A percentile compares a stretch with the other conserved stretches of the same genome.
Conservation (phyloP, 1,140 invertebrate genomes). For the Eueides isabella region DNA sequence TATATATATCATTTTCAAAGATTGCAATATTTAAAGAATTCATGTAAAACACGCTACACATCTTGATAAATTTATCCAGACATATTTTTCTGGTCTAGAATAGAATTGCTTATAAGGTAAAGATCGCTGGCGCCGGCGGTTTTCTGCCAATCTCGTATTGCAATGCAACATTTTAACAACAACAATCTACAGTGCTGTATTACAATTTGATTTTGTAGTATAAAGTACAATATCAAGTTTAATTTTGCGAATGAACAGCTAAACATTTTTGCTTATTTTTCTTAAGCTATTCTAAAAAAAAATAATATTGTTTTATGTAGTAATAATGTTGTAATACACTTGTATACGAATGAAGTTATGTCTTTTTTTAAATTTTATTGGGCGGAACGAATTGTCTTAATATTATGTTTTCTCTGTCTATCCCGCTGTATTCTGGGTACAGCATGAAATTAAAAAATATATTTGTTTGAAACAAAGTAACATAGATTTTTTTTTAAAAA, state of each 20-base stretch:
- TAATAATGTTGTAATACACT: no score
- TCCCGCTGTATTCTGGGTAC: not conserved
- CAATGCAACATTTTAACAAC: slow-evolving; percentile 9
- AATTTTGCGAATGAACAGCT: not conserved
- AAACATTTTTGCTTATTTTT: not conserved
- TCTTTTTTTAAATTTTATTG: no score
- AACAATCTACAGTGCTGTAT: not conserved
- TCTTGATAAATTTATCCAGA: not conserved
- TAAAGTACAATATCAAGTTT: no score
- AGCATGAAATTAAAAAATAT: no score
- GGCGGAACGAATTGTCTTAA: no score
- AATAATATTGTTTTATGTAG: not conserved
- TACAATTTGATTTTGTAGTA: not conserved
- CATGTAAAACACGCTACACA: not conserved
- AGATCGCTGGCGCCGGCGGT: slow-evolving; percentile 33
- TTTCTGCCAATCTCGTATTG: slow-evolving; percentile 28
- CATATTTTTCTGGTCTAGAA: slow-evolving; percentile 17
- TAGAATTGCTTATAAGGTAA: slow-evolving; percentile 29
- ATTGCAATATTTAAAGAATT: not conserved
- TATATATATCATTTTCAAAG: not conserved
- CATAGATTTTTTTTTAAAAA: not conserved
- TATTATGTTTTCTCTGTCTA: no score
- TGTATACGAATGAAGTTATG: no score
- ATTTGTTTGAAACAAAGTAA: no score
- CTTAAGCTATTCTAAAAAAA: not conserved